Evolutionary conservation across 1,140 invertebrate species (phyloP).

Genomic region (Dreissena polymorpha): DNA sequence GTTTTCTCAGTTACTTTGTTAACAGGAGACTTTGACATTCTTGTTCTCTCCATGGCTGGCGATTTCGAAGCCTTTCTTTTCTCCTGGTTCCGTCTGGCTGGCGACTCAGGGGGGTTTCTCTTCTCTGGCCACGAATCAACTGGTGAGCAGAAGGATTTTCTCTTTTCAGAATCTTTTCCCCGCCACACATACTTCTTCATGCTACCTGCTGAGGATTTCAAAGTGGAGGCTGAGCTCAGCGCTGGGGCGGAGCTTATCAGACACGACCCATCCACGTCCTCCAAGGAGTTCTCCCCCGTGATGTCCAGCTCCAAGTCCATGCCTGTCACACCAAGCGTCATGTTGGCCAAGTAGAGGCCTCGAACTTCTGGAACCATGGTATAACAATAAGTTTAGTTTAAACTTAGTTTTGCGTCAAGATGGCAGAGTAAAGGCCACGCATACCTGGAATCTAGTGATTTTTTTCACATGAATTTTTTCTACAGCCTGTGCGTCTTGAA

Average conservation of each 20-base stretch:
- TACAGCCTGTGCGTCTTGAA: too few species aligned
- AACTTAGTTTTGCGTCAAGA: too few species aligned
- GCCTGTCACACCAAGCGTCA: constrained; percentile 18
- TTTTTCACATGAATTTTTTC: too few species aligned
- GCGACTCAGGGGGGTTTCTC: constrained; percentile 32
- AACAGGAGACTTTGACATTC: constrained; percentile 41
- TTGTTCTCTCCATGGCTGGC: constrained; percentile 26
- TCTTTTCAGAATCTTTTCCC: background rate
- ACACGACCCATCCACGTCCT: constrained; percentile 38
- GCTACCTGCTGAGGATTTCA: background rate
- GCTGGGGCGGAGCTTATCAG: constrained; percentile 18
- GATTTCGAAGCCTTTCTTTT: constrained; percentile 41
- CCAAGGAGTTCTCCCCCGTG: constrained; percentile 20
- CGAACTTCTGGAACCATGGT: constrained; percentile 16
- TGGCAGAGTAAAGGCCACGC: too few species aligned
- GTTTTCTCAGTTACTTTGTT: constrained; percentile 4
- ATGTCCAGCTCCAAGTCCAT: constrained; percentile 35
- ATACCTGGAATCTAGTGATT: too few species aligned
- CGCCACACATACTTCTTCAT: background rate
- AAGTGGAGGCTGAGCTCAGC: too few species aligned
- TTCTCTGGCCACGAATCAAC: constrained; percentile 16
- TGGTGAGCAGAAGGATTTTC: constrained; percentile 31
- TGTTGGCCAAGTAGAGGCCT: constrained; percentile 39
- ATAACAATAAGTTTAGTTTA: background rate
- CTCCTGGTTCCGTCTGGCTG: constrained; percentile 11